phyloP scores from a whole-genome alignment of 2,888 invertebrate species.

The Limnephilus auricula region DNA sequence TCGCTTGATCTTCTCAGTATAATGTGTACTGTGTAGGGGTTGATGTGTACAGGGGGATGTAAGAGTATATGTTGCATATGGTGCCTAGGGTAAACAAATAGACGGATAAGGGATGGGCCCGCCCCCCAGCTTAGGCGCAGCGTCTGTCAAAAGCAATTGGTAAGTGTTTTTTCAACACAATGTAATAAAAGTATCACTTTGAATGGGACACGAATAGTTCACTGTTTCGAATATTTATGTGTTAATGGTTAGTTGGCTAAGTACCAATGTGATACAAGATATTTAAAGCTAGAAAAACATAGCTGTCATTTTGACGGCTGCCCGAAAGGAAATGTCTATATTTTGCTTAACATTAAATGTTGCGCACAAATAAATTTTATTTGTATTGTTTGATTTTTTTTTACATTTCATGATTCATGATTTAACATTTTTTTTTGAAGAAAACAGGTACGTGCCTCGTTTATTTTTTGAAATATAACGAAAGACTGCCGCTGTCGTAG shows the following conservation, averaged over 20 bases:
- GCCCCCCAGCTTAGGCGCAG: constrained; percentile 46
- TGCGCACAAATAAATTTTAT: too few relatives aligned
- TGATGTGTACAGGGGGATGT: background rate
- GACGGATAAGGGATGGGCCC: constrained; percentile 10
- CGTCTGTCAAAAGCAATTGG: constrained; percentile 63
- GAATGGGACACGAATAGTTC: background rate
- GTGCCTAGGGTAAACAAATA: constrained; percentile 51
- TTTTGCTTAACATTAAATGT: too few relatives aligned
- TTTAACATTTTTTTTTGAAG: too few relatives aligned
- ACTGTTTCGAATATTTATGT: background rate
- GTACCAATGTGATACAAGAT: background rate
- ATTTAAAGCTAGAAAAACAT: too few relatives aligned
- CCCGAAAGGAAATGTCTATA: too few relatives aligned
- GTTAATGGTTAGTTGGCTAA: too few relatives aligned
- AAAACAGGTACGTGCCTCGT: too few relatives aligned
- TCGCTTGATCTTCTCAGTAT: constrained; percentile 11
- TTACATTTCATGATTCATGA: too few relatives aligned
- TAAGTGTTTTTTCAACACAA: constrained; percentile 58
- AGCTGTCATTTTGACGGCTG: too few relatives aligned
- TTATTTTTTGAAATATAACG: too few relatives aligned
- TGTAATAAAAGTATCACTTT: background rate
- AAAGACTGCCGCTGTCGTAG: too few relatives aligned
- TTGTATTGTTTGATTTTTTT: too few relatives aligned
- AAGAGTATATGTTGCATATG: background rate
- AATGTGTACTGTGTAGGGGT: constrained; percentile 17